A percentile compares a stretch with the other conserved stretches of the same genome.
Evolutionary conservation across 2,888 invertebrate genomes (phyloP).

Genomic region (Sphaerophoria taeniata): DNA sequence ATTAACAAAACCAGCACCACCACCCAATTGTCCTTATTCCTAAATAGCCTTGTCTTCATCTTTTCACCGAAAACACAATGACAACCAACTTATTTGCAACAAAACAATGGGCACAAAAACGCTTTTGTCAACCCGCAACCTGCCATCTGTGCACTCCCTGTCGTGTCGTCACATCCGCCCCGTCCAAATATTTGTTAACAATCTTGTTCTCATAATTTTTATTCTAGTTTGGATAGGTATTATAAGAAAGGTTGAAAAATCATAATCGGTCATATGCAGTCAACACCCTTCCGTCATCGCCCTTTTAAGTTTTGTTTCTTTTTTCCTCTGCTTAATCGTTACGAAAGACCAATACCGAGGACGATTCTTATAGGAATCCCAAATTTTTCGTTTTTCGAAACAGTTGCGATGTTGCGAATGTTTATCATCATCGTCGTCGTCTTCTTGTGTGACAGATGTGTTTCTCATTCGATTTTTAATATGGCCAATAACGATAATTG

Average conservation of each 20-base stretch:
- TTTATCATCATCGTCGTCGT: slow-evolving; percentile 58
- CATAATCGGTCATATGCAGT: slow-evolving; percentile 73
- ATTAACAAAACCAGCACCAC: slow-evolving; percentile 12
- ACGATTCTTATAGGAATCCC: slow-evolving; percentile 29
- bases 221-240: slow-evolving; percentile 42
- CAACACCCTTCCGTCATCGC: slow-evolving; percentile 73
- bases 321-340: slow-evolving; percentile 58
- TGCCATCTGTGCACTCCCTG: slow-evolving; percentile 62
- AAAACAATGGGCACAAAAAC: slow-evolving; percentile 13
- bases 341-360: slow-evolving; percentile 17
- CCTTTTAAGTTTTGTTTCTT: slow-evolving; percentile 33
- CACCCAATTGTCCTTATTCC: slow-evolving; percentile 54
- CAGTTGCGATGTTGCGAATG: slow-evolving; percentile 76
- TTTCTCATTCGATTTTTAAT: slow-evolving; percentile 83
- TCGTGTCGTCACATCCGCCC: slow-evolving; percentile 64
- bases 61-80: slow-evolving; percentile 16
- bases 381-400: slow-evolving; percentile 62
- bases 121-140: slow-evolving; percentile 67
- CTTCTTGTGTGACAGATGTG: slow-evolving; percentile 82
- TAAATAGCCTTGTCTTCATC: slow-evolving; percentile 21
- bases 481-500: slow-evolving; percentile 83
- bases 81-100: slow-evolving; percentile 33
- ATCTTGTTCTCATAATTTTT: slow-evolving; percentile 69
- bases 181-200: slow-evolving; percentile 54
- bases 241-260: slow-evolving; percentile 67